Percentiles rank a stretch among this genome's conserved stretches.
These are phyloP conservation scores for Neoitamus cyanurus DNA, from an alignment of 2,888 invertebrate genomes.

Conservation along the genomic window DNA sequence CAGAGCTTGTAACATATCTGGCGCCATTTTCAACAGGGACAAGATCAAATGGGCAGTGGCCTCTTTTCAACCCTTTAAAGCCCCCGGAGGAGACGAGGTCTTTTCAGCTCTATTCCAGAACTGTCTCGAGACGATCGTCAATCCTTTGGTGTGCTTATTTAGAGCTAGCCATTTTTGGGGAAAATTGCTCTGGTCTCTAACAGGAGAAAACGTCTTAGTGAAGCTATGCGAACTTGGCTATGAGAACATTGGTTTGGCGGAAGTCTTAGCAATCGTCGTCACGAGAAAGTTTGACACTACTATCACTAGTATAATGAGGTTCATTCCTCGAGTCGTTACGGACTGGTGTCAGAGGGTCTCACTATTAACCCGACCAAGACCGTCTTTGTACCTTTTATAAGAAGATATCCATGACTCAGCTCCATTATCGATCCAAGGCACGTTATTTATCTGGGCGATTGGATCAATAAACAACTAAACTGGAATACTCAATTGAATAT, in stretches of 20 bases:
- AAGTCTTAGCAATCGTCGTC: too few relatives aligned
- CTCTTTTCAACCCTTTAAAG: not conserved
- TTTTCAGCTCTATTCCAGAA: not conserved
- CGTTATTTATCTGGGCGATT: not conserved
- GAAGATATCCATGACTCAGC: not conserved
- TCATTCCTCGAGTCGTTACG: too few relatives aligned
- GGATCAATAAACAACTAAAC: not conserved
- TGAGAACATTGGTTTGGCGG: too few relatives aligned
- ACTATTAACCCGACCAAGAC: not conserved
- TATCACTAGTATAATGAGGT: too few relatives aligned
- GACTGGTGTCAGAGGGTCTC: too few relatives aligned
- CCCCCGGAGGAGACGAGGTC: not conserved
- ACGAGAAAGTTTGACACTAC: too few relatives aligned
- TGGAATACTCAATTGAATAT: not conserved
- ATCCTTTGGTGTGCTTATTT: not conserved
- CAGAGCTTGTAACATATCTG: too few relatives aligned
- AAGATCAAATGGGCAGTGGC: not conserved
- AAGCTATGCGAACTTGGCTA: not conserved
- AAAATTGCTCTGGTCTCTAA: not conserved
- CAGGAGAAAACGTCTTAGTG: not conserved
- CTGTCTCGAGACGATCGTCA: not conserved
- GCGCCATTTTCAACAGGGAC: not conserved
- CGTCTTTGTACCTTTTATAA: not conserved
- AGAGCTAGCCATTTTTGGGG: not conserved
- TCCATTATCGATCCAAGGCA: not conserved